Conservation (phyloP, 2,113 vertebrate genomes). For the Benitochromis conjunctus region DNA sequence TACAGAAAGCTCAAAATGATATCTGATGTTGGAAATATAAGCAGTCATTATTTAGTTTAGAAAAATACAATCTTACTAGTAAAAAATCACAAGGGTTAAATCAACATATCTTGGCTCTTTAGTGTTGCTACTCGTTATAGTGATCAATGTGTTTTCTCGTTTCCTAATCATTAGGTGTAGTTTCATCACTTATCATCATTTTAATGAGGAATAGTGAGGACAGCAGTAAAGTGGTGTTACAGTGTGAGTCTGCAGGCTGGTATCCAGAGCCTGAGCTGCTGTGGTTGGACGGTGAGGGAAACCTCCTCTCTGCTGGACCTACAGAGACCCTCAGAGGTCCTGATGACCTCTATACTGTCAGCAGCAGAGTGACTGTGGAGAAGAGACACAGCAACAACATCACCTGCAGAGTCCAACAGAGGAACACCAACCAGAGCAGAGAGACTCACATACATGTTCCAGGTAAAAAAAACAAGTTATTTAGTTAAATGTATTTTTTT, state of each 20-base stretch:
- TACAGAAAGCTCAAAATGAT: rapidly evolving
- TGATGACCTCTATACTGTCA: neutral
- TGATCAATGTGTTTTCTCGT: neutral
- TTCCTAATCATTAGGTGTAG: neutral
- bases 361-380: neutral
- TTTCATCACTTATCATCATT: neutral
- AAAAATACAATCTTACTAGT: neutral
- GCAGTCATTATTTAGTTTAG: rapidly evolving
- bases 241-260: neutral
- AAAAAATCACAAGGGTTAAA: rapidly evolving
- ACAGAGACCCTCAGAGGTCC: neutral
- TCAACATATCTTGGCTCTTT: rapidly evolving
- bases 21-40: rapidly evolving
- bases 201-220: neutral
- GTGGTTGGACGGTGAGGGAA: neutral
- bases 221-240: neutral
- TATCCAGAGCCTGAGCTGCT: neutral
- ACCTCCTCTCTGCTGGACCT: neutral
- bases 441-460: neutral
- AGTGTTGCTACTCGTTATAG: neutral
- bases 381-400: neutral
- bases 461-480: rapidly evolving
- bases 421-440: neutral
- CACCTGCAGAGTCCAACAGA: neutral
- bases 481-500: neutral